These are phyloP conservation scores for Trachops cirrhosus DNA, from an alignment of 2,797 vertebrate genomes.

Conservation along the genomic window DNA sequence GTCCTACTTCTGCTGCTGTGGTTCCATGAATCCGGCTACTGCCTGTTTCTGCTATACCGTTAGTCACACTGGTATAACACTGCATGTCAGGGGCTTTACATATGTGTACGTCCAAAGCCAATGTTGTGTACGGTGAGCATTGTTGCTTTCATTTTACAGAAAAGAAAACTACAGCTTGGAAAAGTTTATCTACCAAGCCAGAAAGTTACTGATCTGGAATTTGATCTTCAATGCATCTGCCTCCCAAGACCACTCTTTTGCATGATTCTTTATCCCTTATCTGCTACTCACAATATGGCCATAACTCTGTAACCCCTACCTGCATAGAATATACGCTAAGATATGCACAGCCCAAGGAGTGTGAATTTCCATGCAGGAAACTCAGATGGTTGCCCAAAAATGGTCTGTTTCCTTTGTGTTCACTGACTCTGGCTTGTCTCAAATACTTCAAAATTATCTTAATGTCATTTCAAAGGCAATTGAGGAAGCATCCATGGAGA, in stretches of 20 bases:
- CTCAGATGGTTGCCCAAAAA: conserved; percentile 48
- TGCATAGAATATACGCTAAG: neutral
- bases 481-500: conserved; percentile 62
- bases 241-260: neutral
- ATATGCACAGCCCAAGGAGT: neutral
- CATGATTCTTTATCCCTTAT: neutral
- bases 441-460: conserved; percentile 62
- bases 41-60: neutral
- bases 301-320: neutral
- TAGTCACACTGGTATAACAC: neutral
- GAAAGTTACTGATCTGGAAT: neutral
- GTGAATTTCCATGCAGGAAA: conserved; percentile 24
- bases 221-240: neutral
- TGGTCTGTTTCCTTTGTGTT: conserved; percentile 64
- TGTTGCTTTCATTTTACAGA: neutral
- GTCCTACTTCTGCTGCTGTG: neutral
- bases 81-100: neutral
- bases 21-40: neutral
- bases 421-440: conserved; percentile 28
- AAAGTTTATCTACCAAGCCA: neutral
- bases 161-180: neutral
- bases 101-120: neutral
- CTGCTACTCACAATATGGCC: neutral
- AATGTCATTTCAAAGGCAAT: conserved; percentile 70
- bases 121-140: neutral